These are phyloP conservation scores for Speoplatyrhinus poulsoni DNA, from an alignment of 2,113 vertebrate genomes.

Conservation along the genomic window DNA sequence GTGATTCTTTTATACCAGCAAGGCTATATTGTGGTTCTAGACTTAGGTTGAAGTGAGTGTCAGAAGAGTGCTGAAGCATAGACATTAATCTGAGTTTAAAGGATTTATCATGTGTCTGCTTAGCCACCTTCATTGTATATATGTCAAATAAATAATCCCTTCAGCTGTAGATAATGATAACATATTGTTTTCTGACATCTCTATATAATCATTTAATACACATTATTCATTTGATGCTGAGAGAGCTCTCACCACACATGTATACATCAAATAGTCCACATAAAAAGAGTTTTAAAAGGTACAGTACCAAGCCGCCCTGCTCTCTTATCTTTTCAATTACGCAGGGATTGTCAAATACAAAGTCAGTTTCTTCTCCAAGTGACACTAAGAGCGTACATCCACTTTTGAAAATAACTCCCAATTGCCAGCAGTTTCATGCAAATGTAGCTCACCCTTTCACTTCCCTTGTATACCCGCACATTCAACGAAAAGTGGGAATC, in stretches of 20 bases:
- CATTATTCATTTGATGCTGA: slow-evolving; percentile 4
- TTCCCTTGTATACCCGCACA: slow-evolving; percentile 13
- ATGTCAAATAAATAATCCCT: too few relatives aligned
- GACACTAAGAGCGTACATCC: slow-evolving; percentile 30
- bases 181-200: slow-evolving; percentile 20
- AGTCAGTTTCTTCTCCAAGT: slow-evolving; percentile 7
- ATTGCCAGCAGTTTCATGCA: neutral
- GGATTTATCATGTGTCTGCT: too few relatives aligned
- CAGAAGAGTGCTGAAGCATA: too few relatives aligned
- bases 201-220: slow-evolving; percentile 12
- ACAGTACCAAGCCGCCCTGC: slow-evolving; percentile 15
- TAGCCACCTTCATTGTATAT: too few relatives aligned
- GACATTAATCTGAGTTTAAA: too few relatives aligned
- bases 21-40: too few relatives aligned
- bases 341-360: slow-evolving; percentile 8
- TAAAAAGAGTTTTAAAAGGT: slow-evolving; percentile 22
- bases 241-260: slow-evolving; percentile 11
- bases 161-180: slow-evolving; percentile 11
- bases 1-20: too few relatives aligned
- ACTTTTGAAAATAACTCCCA: slow-evolving; percentile 10
- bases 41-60: too few relatives aligned
- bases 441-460: slow-evolving; percentile 8
- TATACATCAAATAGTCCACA: neutral
- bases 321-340: slow-evolving; percentile 37
- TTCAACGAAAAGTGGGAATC: slow-evolving; percentile 4